Base-by-base conservation (phyloP, 2,113 vertebrate species). In the Caranx ignobilis region DNA sequence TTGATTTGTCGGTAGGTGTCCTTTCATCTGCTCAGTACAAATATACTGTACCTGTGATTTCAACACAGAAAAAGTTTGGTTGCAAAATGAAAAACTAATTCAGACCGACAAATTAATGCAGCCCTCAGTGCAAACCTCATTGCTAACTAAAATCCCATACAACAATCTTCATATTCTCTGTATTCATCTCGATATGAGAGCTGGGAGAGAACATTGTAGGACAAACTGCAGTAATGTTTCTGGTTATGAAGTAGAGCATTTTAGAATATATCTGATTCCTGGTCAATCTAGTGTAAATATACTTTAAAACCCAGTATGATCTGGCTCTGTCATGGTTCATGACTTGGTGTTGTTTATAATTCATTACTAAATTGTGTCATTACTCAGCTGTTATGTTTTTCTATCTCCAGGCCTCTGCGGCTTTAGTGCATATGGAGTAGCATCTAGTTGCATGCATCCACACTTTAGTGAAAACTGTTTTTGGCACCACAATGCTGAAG, bases 391-490 rank as follows among this genome's bases (percentile, higher is more conserved):
- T 31, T 11, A 54, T 43, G 6, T 21, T 68, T 11, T 45, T 26
- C 11, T 43, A 1, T 13, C 26, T 2, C 8, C 59, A 50, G 0
- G 4, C 12, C 15, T 59, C n/a, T 16, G 26, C 16, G 35, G 34
- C 26, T 43, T 81, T 18, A 41, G 10, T 39, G 12, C 31, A 62
- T 54, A 7, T 55, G 21, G 26, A 56, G 34, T 60, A 64, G n/a
- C 39, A 70, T 21, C 50, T 77, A 1, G 32, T 82, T 74, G 45
- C 1, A 31, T 52, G 15, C 50, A 37, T 59, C 72, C 16, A 39
- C 62, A 47, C 67, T 62, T 21, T n/a, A 60, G 50, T 64, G 43
- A 56, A 64, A 83, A 66, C 47, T 54, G 37, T 54, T 61, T 79
- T 50, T 77, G 39, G 64, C 60, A 67, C 54, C 1, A 16, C 64